phyloP scores from a whole-genome alignment of 1,140 invertebrate genomes.

The Penaeus indicus region DNA sequence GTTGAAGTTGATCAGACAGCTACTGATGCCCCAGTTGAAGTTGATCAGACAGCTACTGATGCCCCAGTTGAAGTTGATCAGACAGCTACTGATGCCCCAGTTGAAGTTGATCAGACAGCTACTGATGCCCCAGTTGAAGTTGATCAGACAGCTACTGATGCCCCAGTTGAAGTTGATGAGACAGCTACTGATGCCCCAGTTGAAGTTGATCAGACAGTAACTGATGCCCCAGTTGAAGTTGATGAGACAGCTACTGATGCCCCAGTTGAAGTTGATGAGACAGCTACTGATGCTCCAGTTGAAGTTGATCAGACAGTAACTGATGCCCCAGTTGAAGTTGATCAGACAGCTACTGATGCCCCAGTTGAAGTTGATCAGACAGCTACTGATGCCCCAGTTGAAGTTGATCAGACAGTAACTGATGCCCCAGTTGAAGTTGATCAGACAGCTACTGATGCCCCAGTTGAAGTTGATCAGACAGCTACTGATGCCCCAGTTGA shows the following conservation, averaged over 20 bases:
- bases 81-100: not conserved
- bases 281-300: slow-evolving; percentile 2
- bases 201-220: not conserved
- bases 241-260: not conserved
- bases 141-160: not conserved
- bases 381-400: not conserved
- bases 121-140: not conserved
- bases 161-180: not conserved
- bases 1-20: not conserved
- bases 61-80: slow-evolving; percentile 3
- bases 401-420: not conserved
- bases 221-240: not conserved
- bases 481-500: not conserved
- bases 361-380: slow-evolving; percentile 28
- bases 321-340: not conserved
- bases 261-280: not conserved
- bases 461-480: not conserved
- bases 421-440: not conserved
- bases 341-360: not conserved
- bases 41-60: slow-evolving; percentile 23
- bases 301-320: not conserved
- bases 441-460: not conserved
- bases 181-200: not conserved
- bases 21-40: not conserved
- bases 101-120: not conserved